A percentile compares a stretch with the other conserved stretches of the same genome.
phyloP scores from a whole-genome alignment of 2,888 invertebrate genomes.

The Euzetes globulus region DNA sequence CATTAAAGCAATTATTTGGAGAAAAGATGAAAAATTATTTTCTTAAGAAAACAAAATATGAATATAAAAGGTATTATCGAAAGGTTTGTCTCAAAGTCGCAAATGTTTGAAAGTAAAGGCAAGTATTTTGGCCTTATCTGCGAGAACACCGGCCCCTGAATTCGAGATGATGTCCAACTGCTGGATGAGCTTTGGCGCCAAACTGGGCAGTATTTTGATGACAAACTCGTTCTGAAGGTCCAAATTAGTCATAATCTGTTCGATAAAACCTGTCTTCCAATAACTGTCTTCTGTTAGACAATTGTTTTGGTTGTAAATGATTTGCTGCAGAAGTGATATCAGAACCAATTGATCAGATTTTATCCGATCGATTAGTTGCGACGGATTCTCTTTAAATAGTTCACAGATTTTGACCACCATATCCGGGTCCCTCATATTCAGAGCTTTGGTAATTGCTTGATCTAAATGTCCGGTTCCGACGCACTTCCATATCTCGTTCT shows the following conservation, averaged over 20 bases:
- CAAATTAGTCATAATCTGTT: conserved; percentile 9
- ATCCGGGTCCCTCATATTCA: conserved; percentile 17
- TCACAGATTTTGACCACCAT: conserved; percentile 22
- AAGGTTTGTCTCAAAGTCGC: not conserved
- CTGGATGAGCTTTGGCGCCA: conserved; percentile 4
- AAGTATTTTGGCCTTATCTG: conserved; percentile 7
- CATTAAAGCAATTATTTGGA: no score
- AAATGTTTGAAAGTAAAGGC: conserved; percentile 23
- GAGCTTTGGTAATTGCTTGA: conserved; percentile 15
- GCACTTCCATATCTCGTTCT: not conserved
- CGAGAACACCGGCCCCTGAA: not conserved
- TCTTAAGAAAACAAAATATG: no score
- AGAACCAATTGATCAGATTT: conserved; percentile 28
- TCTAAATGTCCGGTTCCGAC: not conserved
- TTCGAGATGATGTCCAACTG: not conserved
- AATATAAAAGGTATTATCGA: not conserved
- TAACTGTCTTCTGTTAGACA: not conserved
- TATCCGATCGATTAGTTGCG: conserved; percentile 8
- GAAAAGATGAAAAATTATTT: no score
- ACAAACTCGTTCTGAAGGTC: conserved; percentile 16
- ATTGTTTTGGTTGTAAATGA: not conserved
- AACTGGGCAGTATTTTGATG: not conserved
- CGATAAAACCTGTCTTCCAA: conserved; percentile 20
- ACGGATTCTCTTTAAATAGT: not conserved
- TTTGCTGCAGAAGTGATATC: conserved; percentile 20